A percentile compares a stretch with the other conserved stretches of the same genome.
These are phyloP conservation scores for Bothrops alternatus DNA, from an alignment of 2,797 vertebrate species.

Conservation along the genomic window DNA sequence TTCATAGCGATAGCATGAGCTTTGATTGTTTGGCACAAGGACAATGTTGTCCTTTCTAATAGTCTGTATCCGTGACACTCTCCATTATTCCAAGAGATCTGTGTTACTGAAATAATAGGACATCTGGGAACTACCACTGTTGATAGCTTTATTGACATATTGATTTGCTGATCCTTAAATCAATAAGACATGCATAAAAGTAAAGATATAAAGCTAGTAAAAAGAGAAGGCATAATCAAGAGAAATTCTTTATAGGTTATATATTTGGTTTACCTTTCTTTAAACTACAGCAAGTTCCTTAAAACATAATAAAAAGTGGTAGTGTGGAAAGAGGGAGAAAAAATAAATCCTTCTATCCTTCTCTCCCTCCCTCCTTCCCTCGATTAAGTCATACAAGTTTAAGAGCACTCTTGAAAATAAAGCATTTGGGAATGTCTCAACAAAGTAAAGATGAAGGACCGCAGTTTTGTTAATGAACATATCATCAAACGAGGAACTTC, in stretches of 20 bases:
- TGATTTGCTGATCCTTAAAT: background rate
- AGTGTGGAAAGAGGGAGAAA: background rate
- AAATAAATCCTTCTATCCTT: background rate
- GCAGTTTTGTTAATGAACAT: background rate
- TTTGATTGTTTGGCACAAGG: background rate
- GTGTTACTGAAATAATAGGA: background rate
- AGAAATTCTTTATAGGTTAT: background rate
- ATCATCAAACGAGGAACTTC: background rate
- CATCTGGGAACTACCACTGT: background rate
- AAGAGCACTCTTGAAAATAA: slow-evolving; percentile 18
- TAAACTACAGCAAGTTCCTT: background rate
- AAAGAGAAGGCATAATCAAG: background rate
- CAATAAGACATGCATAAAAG: background rate
- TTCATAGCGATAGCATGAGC: background rate
- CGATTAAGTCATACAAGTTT: background rate
- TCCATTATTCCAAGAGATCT: background rate
- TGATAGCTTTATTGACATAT: background rate
- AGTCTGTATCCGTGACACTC: background rate
- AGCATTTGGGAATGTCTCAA: background rate
- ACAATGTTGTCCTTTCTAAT: background rate
- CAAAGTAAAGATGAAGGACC: slow-evolving; percentile 2
- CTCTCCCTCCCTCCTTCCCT: background rate
- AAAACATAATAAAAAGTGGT: background rate
- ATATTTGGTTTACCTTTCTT: background rate
- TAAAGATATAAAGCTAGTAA: background rate